Base-by-base conservation (phyloP, 2,113 vertebrate species). In the Alethe diademata region DNA sequence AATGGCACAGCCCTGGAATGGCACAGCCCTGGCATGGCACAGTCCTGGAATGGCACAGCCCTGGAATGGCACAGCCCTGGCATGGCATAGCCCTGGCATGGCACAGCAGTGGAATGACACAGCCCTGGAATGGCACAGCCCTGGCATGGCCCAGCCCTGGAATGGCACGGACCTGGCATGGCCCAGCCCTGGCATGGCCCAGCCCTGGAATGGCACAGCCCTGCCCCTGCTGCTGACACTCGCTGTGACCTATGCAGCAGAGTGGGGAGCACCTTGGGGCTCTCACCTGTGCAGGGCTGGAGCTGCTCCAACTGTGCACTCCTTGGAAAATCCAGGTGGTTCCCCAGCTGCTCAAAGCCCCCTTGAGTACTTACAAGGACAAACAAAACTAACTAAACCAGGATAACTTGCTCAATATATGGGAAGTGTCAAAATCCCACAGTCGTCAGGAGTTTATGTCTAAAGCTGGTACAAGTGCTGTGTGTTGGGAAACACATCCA, bases 361-460 rank as follows among this genome's bases (percentile, higher is more conserved):
- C 1, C 48, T 8, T 0, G 2, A 28, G 38, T 19, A 2, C 33
- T 2, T 7, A 3, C 15, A 18, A 33, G 62, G 66, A 35, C 17
- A 58, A 35, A 33, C 4, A 29, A n/a, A 67, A 72, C 31, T 7
- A 13, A 33, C 69, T 47, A 15, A 78, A 58, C 50, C n/a, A 25
- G 69, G 60, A 14, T 35, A 43, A 56, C 65, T 48, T 33, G 60
- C 70, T 70, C 40, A 23, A 24, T 65, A n/a, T 8, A 15, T 6
- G 47, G 28, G 16, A 76, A 69, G 69, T 18, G 26, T 40, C 60
- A 28, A 18, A 79, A 47, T 40, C 19, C 8, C 62, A 2, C 14
- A 8, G n/a, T 36, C 0, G 0, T 33, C 6, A 50, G n/a, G 78
- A 67, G 50, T 38, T 72, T 60, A 13, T 53, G 17, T 50, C 43